Conservation (phyloP, 1,140 invertebrate species). For the Monochamus saltuarius region DNA sequence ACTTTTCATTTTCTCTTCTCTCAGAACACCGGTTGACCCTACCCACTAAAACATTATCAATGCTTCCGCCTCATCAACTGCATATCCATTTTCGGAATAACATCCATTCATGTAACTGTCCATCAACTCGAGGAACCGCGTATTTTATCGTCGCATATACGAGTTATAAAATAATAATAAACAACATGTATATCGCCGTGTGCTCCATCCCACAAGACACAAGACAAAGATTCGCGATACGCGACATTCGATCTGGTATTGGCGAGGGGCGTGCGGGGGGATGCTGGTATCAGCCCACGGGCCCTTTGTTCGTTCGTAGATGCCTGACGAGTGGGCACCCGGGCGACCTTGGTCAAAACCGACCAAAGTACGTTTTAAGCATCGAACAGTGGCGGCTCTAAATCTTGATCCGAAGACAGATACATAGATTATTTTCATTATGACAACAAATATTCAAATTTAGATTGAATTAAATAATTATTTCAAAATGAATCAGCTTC, state of each 20-base stretch:
- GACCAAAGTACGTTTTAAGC: constrained; percentile 17
- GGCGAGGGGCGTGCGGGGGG: constrained; percentile 2
- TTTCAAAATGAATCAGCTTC: too few species aligned
- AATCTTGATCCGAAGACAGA: not conserved
- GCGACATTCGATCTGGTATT: constrained; percentile 17
- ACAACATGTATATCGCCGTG: constrained; percentile 4
- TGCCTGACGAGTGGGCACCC: constrained; percentile 39
- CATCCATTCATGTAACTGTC: not conserved
- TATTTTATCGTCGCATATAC: not conserved
- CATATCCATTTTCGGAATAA: too few species aligned
- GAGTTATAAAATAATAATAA: not conserved
- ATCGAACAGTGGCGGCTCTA: constrained; percentile 8
- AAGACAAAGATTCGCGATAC: not conserved
- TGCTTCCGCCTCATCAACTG: too few species aligned
- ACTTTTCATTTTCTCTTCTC: too few species aligned
- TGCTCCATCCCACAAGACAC: constrained; percentile 5
- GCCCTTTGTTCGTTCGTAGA: constrained; percentile 37
- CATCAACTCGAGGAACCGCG: not conserved
- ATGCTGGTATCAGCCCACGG: constrained; percentile 31
- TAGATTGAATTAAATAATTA: too few species aligned
- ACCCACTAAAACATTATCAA: too few species aligned
- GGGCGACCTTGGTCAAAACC: constrained; percentile 42
- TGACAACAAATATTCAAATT: too few species aligned
- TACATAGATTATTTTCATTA: too few species aligned
- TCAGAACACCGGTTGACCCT: too few species aligned